phyloP scores from a whole-genome alignment of 2,888 invertebrate genomes.

The Pachycephus smyrnensis region DNA sequence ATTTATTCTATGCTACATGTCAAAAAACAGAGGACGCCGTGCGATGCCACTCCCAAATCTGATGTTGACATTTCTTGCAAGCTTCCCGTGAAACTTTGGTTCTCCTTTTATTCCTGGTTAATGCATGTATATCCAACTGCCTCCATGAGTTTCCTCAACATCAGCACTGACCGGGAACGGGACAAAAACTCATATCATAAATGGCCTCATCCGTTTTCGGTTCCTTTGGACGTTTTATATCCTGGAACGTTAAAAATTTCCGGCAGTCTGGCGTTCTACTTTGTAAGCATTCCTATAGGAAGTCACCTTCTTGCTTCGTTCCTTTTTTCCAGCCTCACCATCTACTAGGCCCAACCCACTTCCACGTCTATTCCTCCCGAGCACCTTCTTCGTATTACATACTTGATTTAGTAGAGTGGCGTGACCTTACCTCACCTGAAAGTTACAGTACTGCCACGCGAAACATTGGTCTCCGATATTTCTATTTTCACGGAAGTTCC shows the following conservation, averaged over 20 bases:
- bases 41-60: background rate
- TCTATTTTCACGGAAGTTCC: slow-evolving; percentile 24
- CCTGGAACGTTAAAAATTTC: background rate
- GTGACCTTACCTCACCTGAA: background rate
- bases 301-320: background rate
- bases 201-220: background rate
- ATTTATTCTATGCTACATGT: background rate
- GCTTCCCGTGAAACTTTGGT: background rate
- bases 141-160: background rate
- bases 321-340: background rate
- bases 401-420: background rate
- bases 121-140: background rate
- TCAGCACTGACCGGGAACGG: background rate
- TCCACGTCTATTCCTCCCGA: background rate
- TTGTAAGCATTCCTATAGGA: background rate
- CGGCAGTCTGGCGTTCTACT: background rate
- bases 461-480: slow-evolving; percentile 23
- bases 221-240: background rate
- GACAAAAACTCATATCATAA: background rate
- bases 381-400: background rate
- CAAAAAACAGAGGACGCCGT: background rate
- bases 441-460: background rate
- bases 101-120: background rate
- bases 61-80: background rate
- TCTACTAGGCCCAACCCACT: background rate